These are phyloP conservation scores for Podabrus alpinus DNA, from an alignment of 2,888 invertebrate species.

Conservation along the genomic window DNA sequence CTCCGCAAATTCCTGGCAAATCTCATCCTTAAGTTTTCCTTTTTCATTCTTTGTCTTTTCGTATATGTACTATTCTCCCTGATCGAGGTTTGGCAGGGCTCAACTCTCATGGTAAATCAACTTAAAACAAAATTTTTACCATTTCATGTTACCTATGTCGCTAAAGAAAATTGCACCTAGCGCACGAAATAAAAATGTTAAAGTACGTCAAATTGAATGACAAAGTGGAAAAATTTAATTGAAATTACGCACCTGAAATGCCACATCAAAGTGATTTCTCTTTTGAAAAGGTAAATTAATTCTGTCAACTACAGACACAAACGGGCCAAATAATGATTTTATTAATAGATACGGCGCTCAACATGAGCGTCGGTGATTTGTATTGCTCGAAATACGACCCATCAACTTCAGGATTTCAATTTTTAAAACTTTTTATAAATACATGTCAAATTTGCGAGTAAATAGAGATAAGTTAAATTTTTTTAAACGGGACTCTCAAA, in stretches of 20 bases:
- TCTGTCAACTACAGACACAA: conserved; percentile 43
- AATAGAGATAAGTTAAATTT: conserved; percentile 11
- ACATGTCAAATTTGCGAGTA: conserved; percentile 14
- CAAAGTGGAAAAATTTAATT: conserved; percentile 33
- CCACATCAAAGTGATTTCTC: conserved; percentile 40
- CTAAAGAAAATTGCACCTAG: neutral
- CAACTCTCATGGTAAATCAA: conserved; percentile 45
- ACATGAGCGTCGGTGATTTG: conserved; percentile 32
- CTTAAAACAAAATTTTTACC: conserved; percentile 46
- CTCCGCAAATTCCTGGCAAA: conserved; percentile 48
- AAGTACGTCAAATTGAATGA: conserved; percentile 5
- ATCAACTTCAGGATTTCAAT: conserved; percentile 37
- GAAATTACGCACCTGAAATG: conserved; percentile 35
- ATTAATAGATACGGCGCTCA: conserved; percentile 35
- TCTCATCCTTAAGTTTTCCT: conserved; percentile 45
- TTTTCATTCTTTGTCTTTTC: conserved; percentile 44
- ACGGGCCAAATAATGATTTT: conserved; percentile 34
- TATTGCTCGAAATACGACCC: conserved; percentile 33
- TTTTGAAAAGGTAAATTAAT: conserved; percentile 43
- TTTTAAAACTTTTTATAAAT: conserved; percentile 29
- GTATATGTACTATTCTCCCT: conserved; percentile 49
- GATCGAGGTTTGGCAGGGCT: conserved; percentile 30
- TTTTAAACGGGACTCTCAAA: neutral
- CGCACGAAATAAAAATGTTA: neutral
- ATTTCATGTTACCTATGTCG: neutral